Percentiles rank a stretch among this genome's conserved stretches.
Conservation (phyloP, 1,140 invertebrate species). For the Ctenoplectra terminalis region DNA sequence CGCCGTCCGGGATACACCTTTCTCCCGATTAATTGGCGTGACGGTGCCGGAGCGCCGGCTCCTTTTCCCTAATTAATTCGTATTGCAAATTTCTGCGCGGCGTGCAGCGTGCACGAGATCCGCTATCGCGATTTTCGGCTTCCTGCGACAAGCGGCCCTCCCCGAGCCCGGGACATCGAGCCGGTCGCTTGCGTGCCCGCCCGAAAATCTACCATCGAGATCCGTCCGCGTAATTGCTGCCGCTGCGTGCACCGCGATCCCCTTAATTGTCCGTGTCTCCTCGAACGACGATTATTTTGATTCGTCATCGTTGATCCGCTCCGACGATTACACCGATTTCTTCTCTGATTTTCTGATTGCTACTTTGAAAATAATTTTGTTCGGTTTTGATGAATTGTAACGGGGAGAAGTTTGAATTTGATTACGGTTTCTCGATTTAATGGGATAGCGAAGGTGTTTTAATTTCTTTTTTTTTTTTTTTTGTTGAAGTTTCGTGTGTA, state of each 20-base stretch:
- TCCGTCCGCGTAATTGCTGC: slow-evolving; percentile 55
- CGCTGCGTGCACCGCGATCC: slow-evolving; percentile 49
- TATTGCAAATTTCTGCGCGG: slow-evolving; percentile 62
- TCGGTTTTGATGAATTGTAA: no score
- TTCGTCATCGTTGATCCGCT: background rate
- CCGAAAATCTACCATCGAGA: slow-evolving; percentile 43
- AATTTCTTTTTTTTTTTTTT: no score
- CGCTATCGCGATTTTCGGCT: slow-evolving; percentile 48
- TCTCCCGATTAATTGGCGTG: slow-evolving; percentile 69
- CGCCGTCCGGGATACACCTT: slow-evolving; percentile 51
- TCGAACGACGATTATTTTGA: background rate
- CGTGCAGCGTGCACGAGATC: slow-evolving; percentile 16
- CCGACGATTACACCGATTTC: background rate
- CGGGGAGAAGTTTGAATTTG: no score
- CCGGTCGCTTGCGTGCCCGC: slow-evolving; percentile 27
- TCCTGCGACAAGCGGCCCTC: slow-evolving; percentile 51
- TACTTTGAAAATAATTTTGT: background rate
- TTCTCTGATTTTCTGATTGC: background rate
- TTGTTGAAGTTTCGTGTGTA: no score
- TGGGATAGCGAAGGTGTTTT: no score
- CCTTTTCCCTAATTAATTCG: slow-evolving; percentile 69
- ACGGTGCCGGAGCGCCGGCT: slow-evolving; percentile 58
- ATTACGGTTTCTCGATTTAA: no score
- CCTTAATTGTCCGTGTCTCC: slow-evolving; percentile 53
- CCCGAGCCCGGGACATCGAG: background rate